A percentile compares a stretch with the other conserved stretches of the same genome.
phyloP scores from a whole-genome alignment of 2,888 invertebrate species.

The Stictocephala bisonia region DNA sequence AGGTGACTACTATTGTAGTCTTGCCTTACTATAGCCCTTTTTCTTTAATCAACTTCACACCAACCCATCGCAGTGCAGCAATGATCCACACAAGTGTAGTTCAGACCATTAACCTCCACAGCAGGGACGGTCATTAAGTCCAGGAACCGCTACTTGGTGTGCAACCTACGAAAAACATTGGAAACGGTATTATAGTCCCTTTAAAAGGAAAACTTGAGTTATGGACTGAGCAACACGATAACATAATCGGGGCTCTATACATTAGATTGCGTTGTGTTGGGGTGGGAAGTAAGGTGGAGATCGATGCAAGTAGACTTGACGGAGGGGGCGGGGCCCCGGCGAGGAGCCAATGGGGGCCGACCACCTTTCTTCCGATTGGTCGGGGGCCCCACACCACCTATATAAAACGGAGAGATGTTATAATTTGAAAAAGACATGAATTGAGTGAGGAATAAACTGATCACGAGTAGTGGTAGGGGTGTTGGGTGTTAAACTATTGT shows the following conservation, averaged over 20 bases:
- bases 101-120: too few species aligned
- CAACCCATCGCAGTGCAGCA: too few species aligned
- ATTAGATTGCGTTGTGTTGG: constrained; percentile 21
- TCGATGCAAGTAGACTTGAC: constrained; percentile 30
- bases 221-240: constrained; percentile 35
- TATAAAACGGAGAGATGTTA: constrained; percentile 42
- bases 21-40: too few species aligned
- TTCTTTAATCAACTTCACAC: too few species aligned
- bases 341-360: constrained; percentile 49
- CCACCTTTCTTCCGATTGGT: constrained; percentile 49
- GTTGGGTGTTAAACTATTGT: constrained; percentile 42
- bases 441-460: constrained; percentile 40
- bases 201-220: constrained; percentile 35
- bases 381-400: constrained; percentile 51
- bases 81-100: too few species aligned
- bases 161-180: constrained; percentile 29
- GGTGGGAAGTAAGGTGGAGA: constrained; percentile 9
- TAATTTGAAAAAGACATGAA: constrained; percentile 41
- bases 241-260: constrained; percentile 36
- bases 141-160: too few species aligned
- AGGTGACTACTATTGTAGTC: too few species aligned
- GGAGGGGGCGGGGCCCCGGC: too few species aligned
- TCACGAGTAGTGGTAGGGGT: constrained; percentile 19
- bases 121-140: too few species aligned
- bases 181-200: constrained; percentile 28